Conservation (phyloP, 2,113 vertebrate species). For the Cottus gobio region DNA sequence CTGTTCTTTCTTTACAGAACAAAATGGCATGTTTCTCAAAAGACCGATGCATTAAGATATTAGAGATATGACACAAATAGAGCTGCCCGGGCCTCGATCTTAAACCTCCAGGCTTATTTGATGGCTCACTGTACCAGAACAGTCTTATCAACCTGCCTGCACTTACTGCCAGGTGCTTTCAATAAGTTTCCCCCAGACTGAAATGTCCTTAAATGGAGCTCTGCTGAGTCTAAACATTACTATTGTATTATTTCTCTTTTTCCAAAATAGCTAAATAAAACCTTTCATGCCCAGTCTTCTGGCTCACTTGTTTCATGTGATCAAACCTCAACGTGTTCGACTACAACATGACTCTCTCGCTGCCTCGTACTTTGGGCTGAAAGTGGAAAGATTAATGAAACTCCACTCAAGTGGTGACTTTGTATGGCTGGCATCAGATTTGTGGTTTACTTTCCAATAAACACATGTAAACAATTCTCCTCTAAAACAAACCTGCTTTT, state of each 20-base stretch:
- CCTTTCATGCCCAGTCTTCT: slow-evolving; percentile 43
- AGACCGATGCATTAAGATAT: slow-evolving; percentile 8
- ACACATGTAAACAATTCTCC: slow-evolving; percentile 74
- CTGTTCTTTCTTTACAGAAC: neutral
- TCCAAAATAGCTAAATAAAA: slow-evolving; percentile 52
- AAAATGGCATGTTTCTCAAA: neutral
- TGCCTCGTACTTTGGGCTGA: slow-evolving; percentile 27
- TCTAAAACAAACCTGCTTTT: slow-evolving; percentile 43
- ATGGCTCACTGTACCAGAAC: neutral
- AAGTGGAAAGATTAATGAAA: slow-evolving; percentile 51
- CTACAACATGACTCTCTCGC: slow-evolving; percentile 32
- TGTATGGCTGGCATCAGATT: slow-evolving; percentile 63
- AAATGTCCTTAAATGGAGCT: slow-evolving; percentile 71
- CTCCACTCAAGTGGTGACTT: slow-evolving; percentile 57
- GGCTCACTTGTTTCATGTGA: slow-evolving; percentile 57
- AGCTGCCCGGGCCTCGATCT: neutral
- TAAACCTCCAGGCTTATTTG: neutral
- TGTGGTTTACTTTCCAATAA: slow-evolving; percentile 66
- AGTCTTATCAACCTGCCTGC: slow-evolving; percentile 41
- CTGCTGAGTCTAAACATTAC: slow-evolving; percentile 33
- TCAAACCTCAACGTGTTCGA: slow-evolving; percentile 62
- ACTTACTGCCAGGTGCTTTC: slow-evolving; percentile 66
- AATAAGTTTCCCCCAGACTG: slow-evolving; percentile 53
- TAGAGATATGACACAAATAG: slow-evolving; percentile 7
- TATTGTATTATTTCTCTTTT: slow-evolving; percentile 36